phyloP scores from a whole-genome alignment of 2,113 vertebrate species.

The Alces alces region DNA sequence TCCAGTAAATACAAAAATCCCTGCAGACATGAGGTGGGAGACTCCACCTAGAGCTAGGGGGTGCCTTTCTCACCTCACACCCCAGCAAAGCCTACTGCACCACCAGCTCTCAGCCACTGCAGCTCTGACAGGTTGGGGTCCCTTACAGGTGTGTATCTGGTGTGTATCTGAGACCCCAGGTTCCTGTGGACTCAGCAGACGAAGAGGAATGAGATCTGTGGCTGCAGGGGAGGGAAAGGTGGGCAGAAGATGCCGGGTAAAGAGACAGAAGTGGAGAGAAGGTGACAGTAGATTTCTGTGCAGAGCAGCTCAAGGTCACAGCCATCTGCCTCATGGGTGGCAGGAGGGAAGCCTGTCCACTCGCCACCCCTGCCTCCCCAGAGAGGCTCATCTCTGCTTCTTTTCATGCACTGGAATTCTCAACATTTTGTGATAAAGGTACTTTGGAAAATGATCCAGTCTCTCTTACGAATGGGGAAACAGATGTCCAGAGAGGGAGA shows the following conservation, averaged over 20 bases:
- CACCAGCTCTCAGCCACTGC: background rate
- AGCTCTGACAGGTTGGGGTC: too few species aligned
- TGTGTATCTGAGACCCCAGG: fast-evolving
- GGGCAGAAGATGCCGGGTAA: background rate
- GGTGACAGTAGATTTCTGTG: background rate
- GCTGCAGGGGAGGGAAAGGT: background rate
- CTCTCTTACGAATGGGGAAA: background rate
- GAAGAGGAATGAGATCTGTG: background rate
- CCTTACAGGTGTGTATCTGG: background rate
- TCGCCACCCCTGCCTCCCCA: background rate
- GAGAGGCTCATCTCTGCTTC: background rate
- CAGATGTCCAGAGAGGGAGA: background rate
- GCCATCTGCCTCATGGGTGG: background rate
- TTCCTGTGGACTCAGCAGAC: background rate
- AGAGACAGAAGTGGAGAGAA: background rate
- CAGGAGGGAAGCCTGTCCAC: background rate
- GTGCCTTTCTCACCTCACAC: background rate
- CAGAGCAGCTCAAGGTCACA: background rate
- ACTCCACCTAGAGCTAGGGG: background rate
- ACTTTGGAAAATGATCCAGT: background rate
- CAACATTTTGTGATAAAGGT: background rate
- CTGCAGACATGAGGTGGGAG: background rate
- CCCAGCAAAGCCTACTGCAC: background rate
- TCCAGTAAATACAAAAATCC: background rate
- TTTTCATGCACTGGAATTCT: background rate